Conservation (phyloP, 1,140 invertebrate genomes). For the Eueides isabella region DNA sequence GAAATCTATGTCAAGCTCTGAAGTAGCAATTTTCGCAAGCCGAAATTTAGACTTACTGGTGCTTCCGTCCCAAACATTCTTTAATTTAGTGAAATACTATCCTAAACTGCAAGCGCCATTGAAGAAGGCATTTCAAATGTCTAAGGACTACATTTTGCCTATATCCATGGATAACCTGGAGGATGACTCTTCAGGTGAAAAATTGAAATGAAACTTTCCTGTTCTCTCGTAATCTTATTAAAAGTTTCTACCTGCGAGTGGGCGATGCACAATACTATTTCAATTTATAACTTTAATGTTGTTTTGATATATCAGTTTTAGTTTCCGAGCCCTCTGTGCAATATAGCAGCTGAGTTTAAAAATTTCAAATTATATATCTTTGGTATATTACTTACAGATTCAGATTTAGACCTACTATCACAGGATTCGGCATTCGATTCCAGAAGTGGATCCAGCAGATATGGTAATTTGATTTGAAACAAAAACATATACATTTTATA, state of each 20-base stretch:
- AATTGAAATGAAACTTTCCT: conserved; percentile 30
- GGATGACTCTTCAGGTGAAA: conserved; percentile 57
- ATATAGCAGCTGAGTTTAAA: neutral
- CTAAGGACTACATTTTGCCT: conserved; percentile 72
- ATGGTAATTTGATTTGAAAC: conserved; percentile 34
- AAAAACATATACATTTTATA: neutral
- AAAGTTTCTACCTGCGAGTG: conserved; percentile 24
- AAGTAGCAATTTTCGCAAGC: conserved; percentile 71
- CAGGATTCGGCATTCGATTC: conserved; percentile 59
- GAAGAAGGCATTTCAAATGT: conserved; percentile 67
- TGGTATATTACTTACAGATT: conserved; percentile 29
- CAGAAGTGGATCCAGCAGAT: conserved; percentile 61
- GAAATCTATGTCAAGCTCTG: conserved; percentile 54
- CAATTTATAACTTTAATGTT: conserved; percentile 19
- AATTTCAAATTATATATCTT: neutral
- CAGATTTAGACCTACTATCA: conserved; percentile 55
- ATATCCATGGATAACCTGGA: conserved; percentile 61
- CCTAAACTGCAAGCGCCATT: conserved; percentile 70
- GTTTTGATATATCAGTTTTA: conserved; percentile 14
- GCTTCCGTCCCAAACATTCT: conserved; percentile 70
- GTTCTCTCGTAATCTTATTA: conserved; percentile 31
- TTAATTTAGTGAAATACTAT: conserved; percentile 73
- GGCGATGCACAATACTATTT: conserved; percentile 20
- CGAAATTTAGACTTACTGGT: conserved; percentile 66
- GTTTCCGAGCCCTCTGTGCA: neutral